These are phyloP conservation scores for Lepidurus apus DNA, from an alignment of 1,140 invertebrate species.

Conservation along the genomic window DNA sequence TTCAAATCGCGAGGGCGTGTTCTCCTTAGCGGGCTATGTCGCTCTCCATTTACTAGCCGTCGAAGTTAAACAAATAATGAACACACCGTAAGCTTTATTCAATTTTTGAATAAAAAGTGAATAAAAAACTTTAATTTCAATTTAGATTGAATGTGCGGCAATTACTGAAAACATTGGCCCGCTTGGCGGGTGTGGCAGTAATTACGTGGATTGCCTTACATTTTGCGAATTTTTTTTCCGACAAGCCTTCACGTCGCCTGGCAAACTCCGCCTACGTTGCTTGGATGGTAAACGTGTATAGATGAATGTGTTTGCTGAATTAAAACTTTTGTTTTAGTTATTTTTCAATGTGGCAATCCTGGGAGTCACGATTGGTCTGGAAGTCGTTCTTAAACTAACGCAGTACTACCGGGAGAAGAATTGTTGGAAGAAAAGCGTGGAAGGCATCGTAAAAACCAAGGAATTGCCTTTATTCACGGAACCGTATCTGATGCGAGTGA, in stretches of 20 bases:
- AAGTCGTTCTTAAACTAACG: conserved; percentile 44
- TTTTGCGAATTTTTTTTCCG: conserved; percentile 48
- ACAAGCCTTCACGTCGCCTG: conserved; percentile 59
- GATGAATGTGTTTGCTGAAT: too few relatives aligned
- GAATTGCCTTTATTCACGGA: conserved; percentile 40
- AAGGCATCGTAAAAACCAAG: conserved; percentile 30
- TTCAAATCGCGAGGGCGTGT: conserved; percentile 85
- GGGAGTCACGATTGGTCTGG: conserved; percentile 52
- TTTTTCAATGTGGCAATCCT: conserved; percentile 53
- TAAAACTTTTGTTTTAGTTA: conserved; percentile 40
- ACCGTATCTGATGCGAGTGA: conserved; percentile 56
- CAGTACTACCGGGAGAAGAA: conserved; percentile 39
- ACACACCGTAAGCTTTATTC: conserved; percentile 39
- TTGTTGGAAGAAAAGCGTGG: neutral
- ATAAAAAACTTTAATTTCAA: neutral
- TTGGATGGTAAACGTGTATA: conserved; percentile 48
- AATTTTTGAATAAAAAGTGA: neutral
- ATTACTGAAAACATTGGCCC: conserved; percentile 41
- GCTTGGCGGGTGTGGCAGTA: conserved; percentile 45
- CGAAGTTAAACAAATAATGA: conserved; percentile 58
- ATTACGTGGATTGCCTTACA: conserved; percentile 49
- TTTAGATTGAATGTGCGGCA: conserved; percentile 38
- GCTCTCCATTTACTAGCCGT: conserved; percentile 71
- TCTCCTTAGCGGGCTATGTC: conserved; percentile 75
- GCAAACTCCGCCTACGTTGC: conserved; percentile 69